phyloP scores from a whole-genome alignment of 2,797 vertebrate species.

The Lemur catta region DNA sequence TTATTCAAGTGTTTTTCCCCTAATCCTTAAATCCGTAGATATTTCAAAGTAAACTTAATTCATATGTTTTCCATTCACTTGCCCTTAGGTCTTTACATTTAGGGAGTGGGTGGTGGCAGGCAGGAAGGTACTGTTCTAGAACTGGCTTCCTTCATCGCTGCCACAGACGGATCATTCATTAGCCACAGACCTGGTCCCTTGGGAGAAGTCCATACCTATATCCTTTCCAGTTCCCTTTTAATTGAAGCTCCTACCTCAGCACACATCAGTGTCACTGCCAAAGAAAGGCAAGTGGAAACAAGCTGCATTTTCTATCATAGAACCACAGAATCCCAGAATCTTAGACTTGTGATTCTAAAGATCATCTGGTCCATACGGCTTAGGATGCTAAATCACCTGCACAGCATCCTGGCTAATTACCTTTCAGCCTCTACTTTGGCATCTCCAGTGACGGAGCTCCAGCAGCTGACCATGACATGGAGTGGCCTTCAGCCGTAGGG shows the following conservation, averaged over 20 bases:
- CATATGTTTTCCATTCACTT: conserved; percentile 70
- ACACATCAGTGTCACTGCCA: conserved; percentile 47
- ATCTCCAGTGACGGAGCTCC: background rate
- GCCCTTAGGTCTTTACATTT: conserved; percentile 18
- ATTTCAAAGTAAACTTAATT: conserved; percentile 66
- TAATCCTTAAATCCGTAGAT: conserved; percentile 72
- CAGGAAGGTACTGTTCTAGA: conserved; percentile 29
- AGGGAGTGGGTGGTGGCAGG: background rate
- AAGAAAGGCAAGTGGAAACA: conserved; percentile 46
- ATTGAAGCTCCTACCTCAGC: conserved; percentile 59
- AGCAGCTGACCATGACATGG: background rate
- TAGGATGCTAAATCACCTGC: background rate
- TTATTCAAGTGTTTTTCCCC: conserved; percentile 36
- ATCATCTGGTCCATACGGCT: background rate
- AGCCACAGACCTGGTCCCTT: conserved; percentile 58
- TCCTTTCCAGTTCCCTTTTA: conserved; percentile 62
- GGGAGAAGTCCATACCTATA: conserved; percentile 47
- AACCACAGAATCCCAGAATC: background rate
- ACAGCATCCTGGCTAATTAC: background rate
- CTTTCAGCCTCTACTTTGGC: background rate
- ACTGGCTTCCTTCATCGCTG: conserved; percentile 39
- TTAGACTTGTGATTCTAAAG: conserved; percentile 11
- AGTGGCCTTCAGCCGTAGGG: background rate
- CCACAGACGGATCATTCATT: conserved; percentile 62
- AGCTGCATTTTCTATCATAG: conserved; percentile 5